Percentiles rank a stretch among this genome's conserved stretches.
phyloP scores from a whole-genome alignment of 2,797 vertebrate genomes.

The Parambassis ranga region DNA sequence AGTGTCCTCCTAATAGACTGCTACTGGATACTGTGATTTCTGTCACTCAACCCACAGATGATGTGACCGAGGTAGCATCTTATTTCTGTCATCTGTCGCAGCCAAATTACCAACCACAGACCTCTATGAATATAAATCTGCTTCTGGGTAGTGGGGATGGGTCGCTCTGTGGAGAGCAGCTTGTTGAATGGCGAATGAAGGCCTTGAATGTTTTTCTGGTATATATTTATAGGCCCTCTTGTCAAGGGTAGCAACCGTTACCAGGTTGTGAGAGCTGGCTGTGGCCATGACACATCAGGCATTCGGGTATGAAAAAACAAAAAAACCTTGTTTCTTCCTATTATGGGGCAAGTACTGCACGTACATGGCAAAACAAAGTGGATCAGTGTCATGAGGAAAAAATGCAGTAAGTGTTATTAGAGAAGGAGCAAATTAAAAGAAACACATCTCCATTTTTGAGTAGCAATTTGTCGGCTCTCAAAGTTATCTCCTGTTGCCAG shows the following conservation, averaged over 20 bases:
- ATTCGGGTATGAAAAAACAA: conserved; percentile 7
- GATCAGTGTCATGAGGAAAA: not conserved
- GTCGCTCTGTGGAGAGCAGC: conserved; percentile 24
- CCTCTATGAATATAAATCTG: conserved; percentile 18
- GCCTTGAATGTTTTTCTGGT: conserved; percentile 42
- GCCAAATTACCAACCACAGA: conserved; percentile 10
- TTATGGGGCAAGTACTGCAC: not conserved
- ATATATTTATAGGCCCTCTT: conserved; percentile 69
- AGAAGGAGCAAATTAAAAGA: conserved; percentile 6
- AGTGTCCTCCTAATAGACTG: no score
- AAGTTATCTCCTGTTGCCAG: conserved; percentile 71
- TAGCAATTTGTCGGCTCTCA: conserved; percentile 56
- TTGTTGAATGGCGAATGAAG: conserved; percentile 49
- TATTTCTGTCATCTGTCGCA: not conserved
- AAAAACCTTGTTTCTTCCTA: conserved; percentile 10
- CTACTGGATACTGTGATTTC: no score
- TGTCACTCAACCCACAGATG: not conserved
- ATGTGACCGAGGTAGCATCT: not conserved
- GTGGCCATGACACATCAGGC: conserved; percentile 53
- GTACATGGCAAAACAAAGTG: not conserved
- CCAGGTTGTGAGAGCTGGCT: conserved; percentile 58
- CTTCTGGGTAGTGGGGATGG: not conserved
- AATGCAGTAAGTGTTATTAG: not conserved
- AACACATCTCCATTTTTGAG: conserved; percentile 41
- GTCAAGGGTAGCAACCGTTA: conserved; percentile 73